phyloP scores from a whole-genome alignment of 2,888 invertebrate species.

The Parnassius orleans region DNA sequence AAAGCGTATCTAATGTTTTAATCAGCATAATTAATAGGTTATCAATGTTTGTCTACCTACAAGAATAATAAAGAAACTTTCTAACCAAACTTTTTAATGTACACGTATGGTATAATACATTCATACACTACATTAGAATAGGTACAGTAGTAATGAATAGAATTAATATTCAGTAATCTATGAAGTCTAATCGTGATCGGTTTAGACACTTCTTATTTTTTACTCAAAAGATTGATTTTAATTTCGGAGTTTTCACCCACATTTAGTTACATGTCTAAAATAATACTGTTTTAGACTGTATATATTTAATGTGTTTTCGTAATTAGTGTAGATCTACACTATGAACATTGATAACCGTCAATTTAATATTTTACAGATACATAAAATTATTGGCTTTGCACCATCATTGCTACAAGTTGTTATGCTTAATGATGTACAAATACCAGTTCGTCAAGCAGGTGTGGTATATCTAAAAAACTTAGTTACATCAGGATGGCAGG shows the following conservation, averaged over 20 bases:
- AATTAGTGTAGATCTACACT: no score
- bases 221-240: no score
- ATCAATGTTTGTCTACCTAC: conserved; percentile 20
- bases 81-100: conserved; percentile 37
- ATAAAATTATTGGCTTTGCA: conserved; percentile 95
- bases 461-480: conserved; percentile 98
- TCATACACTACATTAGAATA: background rate
- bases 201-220: background rate
- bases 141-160: conserved; percentile 9
- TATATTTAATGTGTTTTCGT: no score
- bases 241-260: no score
- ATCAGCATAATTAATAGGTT: no score
- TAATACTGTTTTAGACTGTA: no score
- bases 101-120: background rate
- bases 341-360: no score
- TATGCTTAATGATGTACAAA: conserved; percentile 93
- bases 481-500: conserved; percentile 93
- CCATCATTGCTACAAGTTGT: conserved; percentile 96
- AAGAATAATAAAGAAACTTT: conserved; percentile 17
- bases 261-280: no score
- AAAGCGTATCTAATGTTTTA: no score
- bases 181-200: background rate
- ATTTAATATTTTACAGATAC: conserved; percentile 54
- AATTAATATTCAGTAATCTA: background rate
- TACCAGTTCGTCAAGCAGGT: conserved; percentile 97